These are phyloP conservation scores for Phaethon lepturus DNA, from an alignment of 2,113 vertebrate genomes.

Conservation along the genomic window DNA sequence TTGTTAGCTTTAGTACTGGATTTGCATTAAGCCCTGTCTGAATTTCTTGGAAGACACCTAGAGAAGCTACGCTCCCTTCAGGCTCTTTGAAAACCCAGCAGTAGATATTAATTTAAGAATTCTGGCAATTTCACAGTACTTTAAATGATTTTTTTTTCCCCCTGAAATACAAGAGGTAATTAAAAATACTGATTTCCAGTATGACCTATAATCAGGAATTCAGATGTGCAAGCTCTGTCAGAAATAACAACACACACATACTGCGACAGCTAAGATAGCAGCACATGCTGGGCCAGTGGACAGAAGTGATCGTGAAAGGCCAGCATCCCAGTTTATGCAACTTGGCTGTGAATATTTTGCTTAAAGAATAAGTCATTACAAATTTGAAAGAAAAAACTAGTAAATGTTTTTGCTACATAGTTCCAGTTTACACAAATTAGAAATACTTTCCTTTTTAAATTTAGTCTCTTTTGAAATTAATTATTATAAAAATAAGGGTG, in stretches of 20 bases:
- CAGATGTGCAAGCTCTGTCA: background rate
- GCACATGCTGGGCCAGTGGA: background rate
- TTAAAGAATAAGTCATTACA: background rate
- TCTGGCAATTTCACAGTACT: background rate
- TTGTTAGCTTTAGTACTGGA: background rate
- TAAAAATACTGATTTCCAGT: constrained; percentile 26
- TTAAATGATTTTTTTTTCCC: background rate
- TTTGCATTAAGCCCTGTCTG: background rate
- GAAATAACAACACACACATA: background rate
- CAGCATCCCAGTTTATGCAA: background rate
- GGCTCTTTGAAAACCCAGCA: background rate
- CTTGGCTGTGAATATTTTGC: background rate
- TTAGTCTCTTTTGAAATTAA: background rate
- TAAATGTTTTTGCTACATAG: background rate
- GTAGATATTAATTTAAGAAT: background rate
- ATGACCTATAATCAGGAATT: background rate
- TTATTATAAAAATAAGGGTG: background rate
- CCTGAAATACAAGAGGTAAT: background rate
- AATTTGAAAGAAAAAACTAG: background rate
- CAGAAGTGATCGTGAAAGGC: background rate
- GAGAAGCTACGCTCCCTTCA: background rate
- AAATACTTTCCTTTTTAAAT: background rate
- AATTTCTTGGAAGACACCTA: background rate
- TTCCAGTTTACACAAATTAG: background rate
- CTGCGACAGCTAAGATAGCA: background rate